Base-by-base conservation (phyloP, 2,113 vertebrate species). In the Leptobrachium leishanense region DNA sequence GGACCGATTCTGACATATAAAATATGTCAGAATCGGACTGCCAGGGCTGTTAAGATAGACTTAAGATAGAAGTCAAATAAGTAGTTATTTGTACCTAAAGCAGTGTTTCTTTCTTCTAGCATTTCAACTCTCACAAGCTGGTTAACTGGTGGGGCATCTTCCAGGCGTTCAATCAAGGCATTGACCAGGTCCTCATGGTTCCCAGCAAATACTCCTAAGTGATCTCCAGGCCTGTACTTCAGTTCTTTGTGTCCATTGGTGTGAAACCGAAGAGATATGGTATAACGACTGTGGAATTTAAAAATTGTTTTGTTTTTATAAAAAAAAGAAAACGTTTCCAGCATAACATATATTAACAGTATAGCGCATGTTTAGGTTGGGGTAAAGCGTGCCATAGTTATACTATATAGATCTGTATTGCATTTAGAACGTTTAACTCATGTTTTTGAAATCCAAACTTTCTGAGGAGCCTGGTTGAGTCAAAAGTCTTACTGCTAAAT, bases 81-180 rank as follows among this genome's bases (percentile, higher is more conserved):
- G 40, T 13, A 2, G 4, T 74, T 59, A 53, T 39, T 43, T 13
- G 90, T 87, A 99, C 97, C 97, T 79, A 99, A 83, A 59, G 96
- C 97, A 0, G 97, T 99, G 88, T 76, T 98, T 87, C 95, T 93
- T 85, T 99, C 97, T 75, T 97, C 96, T 83, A 99, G 89, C 84
- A 98, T 93, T 85, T 99, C 97, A 89, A 99, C 94, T 81, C 94
- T 98, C 75, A 99, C 90, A n/a, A 96, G 91, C 84, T 99, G 96
- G 91, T 98, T 97, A 89, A 92, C 88, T 0, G 95, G 95, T 0
- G 97, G 95, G 0, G 96, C 95, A 0, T 98, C 98, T 84, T 98
- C 96, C 44, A 99, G 91, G 79, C 95, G 93, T 64, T 98, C 95
- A 0, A 98, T 95, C 84, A 99, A 92, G 54, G 95, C 92, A 0